Evolutionary conservation across 2,797 vertebrate genomes (phyloP).

Genomic region (Gorsachius magnificus): DNA sequence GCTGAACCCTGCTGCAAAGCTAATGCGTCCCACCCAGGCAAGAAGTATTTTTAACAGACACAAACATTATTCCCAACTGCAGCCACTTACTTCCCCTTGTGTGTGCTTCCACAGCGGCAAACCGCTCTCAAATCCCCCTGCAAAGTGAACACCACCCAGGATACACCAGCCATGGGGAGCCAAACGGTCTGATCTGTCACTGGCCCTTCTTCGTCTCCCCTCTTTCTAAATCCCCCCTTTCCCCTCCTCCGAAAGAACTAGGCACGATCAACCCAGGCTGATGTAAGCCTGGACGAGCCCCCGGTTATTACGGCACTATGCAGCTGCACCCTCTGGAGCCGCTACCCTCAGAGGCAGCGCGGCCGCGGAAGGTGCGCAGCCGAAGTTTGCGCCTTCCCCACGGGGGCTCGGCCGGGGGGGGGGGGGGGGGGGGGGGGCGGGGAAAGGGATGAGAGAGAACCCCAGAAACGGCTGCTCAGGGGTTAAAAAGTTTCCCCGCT

Average conservation of each 20-base stretch:
- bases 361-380: background rate
- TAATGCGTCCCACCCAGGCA: background rate
- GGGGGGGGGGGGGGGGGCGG: background rate
- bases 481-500: constrained; percentile 29
- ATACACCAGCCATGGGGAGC: background rate
- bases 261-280: background rate
- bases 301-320: constrained; percentile 68
- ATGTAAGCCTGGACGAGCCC: constrained; percentile 61
- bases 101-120: background rate
- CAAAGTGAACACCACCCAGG: background rate
- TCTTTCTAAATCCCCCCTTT: background rate
- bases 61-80: background rate
- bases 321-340: constrained; percentile 64
- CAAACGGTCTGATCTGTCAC: background rate
- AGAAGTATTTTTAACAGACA: background rate
- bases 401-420: background rate
- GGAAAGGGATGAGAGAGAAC: background rate
- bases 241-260: background rate
- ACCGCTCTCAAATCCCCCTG: background rate
- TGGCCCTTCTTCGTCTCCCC: background rate
- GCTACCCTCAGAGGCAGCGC: background rate
- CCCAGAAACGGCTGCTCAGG: background rate
- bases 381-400: constrained; percentile 53
- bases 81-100: constrained; percentile 5
- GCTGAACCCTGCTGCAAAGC: background rate